phyloP scores from a whole-genome alignment of 2,888 invertebrate species.

The Xanthorhoe spadicearia region DNA sequence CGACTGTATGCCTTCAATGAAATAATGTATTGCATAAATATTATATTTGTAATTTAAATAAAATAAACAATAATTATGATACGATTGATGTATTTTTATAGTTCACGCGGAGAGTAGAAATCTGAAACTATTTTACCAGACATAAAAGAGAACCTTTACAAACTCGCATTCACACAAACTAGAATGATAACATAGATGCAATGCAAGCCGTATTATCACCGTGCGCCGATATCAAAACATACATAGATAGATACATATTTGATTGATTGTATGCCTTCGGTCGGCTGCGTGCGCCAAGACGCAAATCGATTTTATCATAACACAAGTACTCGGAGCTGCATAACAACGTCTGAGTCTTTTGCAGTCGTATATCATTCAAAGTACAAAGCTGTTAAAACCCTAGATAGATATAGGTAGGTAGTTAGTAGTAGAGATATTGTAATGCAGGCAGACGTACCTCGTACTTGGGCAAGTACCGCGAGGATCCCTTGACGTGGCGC shows the following conservation, averaged over 20 bases:
- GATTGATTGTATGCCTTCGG: background rate
- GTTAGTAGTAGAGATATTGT: background rate
- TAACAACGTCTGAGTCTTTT: background rate
- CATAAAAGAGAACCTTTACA: slow-evolving; percentile 2
- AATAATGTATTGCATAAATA: slow-evolving; percentile 24
- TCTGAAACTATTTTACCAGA: background rate
- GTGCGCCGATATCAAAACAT: background rate
- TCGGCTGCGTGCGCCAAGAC: background rate
- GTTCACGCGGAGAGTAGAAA: slow-evolving; percentile 6
- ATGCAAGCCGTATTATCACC: background rate
- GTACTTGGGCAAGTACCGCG: slow-evolving; percentile 94
- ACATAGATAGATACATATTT: background rate
- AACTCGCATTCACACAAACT: too few relatives aligned
- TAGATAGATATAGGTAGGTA: too few relatives aligned
- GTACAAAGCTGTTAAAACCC: background rate
- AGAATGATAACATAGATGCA: background rate
- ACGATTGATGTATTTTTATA: slow-evolving; percentile 28
- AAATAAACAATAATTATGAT: slow-evolving; percentile 24
- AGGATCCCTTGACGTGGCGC: slow-evolving; percentile 94
- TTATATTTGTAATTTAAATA: slow-evolving; percentile 22
- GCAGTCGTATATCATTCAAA: background rate
- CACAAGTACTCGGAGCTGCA: background rate
- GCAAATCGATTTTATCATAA: background rate
- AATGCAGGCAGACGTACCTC: slow-evolving; percentile 85
- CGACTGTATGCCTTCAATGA: slow-evolving; percentile 36